Conservation (phyloP, 2,113 vertebrate species). For the Pelecanoides urinatrix region DNA sequence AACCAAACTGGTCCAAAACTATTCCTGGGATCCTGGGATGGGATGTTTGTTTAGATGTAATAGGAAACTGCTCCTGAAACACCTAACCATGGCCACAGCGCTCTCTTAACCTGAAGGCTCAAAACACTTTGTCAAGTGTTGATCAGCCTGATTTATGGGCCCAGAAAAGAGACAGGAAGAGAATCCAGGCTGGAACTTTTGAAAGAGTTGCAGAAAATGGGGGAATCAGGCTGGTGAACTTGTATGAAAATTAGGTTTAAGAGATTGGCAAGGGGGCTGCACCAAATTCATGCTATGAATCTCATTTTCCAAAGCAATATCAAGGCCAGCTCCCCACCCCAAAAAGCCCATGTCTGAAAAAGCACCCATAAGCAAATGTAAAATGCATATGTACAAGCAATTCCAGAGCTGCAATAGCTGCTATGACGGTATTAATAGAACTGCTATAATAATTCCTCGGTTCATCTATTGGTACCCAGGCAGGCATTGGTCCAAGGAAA, state of each 20-base stretch:
- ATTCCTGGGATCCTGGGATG: not conserved
- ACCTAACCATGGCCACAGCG: fast-evolving
- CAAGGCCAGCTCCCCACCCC: not conserved
- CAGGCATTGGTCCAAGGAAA: not conserved
- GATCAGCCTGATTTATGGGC: not conserved
- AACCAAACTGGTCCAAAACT: not conserved
- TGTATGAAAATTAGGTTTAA: not conserved
- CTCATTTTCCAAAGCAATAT: not conserved
- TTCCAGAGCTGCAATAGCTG: not conserved
- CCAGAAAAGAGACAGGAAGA: not conserved
- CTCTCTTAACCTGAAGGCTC: not conserved
- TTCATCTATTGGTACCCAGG: not conserved
- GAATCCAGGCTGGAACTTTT: not conserved
- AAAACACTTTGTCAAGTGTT: not conserved
- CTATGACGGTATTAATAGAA: not conserved
- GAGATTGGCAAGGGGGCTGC: not conserved
- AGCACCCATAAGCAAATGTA: not conserved
- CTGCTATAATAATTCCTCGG: not conserved
- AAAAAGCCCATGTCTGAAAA: not conserved
- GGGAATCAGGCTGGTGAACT: not conserved
- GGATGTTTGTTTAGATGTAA: not conserved
- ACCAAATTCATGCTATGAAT: not conserved
- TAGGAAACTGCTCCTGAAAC: not conserved
- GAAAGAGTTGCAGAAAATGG: not conserved
- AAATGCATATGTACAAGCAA: not conserved